Evolutionary conservation across 2,113 vertebrate genomes (phyloP).

Genomic region (Nothobranchius kuhntae): DNA sequence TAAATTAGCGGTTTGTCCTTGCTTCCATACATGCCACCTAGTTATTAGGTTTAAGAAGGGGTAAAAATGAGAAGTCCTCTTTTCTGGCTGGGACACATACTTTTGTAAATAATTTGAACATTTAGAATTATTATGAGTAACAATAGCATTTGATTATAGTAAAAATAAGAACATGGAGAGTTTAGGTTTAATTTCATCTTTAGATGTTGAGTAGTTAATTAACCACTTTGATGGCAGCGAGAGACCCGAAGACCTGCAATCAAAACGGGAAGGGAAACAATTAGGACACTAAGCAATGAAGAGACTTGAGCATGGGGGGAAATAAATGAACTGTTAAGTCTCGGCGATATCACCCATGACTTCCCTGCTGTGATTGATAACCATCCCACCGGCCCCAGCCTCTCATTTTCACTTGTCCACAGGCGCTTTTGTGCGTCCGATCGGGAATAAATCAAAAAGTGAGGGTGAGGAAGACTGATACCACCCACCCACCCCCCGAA

Average conservation of each 20-base stretch:
- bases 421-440: slow-evolving; percentile 76
- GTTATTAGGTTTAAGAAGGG: background rate
- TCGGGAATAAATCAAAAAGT: slow-evolving; percentile 82
- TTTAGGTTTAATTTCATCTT: slow-evolving; percentile 46
- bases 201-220: slow-evolving; percentile 72
- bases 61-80: too few species aligned
- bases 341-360: slow-evolving; percentile 71
- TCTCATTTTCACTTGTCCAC: slow-evolving; percentile 74
- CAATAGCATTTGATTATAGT: background rate
- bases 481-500: slow-evolving; percentile 74
- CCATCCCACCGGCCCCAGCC: slow-evolving; percentile 71
- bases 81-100: too few species aligned
- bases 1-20: slow-evolving; percentile 68
- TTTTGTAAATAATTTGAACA: too few species aligned
- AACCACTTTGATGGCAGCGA: slow-evolving; percentile 59
- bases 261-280: slow-evolving; percentile 74
- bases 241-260: slow-evolving; percentile 68
- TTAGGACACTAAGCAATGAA: slow-evolving; percentile 77
- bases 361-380: slow-evolving; percentile 78
- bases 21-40: slow-evolving; percentile 59
- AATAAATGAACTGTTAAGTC: slow-evolving; percentile 78
- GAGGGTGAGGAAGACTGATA: slow-evolving; percentile 79
- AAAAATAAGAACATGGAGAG: slow-evolving; percentile 24
- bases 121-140: background rate
- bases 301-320: slow-evolving; percentile 66